Conservation (phyloP, 2,888 invertebrate genomes). For the Trachelus troglodyta region DNA sequence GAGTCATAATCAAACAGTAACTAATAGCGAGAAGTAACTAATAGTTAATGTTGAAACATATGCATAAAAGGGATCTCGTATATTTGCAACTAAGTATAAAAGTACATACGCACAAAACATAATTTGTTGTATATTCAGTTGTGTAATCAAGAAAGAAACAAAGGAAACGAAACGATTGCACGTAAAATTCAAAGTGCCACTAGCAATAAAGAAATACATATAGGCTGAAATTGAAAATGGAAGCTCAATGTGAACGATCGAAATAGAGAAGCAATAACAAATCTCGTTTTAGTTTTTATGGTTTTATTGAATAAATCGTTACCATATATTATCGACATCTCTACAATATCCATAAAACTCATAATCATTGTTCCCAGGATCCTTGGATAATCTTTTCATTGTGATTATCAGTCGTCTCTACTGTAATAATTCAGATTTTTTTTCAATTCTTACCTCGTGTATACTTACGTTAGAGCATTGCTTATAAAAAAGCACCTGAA, state of each 20-base stretch:
- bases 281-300: background rate
- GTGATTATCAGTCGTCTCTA: background rate
- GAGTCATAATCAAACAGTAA: background rate
- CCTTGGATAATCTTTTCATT: background rate
- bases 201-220: background rate
- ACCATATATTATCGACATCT: background rate
- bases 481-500: slow-evolving; percentile 22
- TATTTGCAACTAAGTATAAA: background rate
- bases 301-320: slow-evolving; percentile 24
- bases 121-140: background rate
- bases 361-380: background rate
- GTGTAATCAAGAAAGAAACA: slow-evolving; percentile 14
- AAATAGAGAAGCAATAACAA: slow-evolving; percentile 5
- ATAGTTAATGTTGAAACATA: background rate
- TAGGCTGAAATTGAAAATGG: background rate
- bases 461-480: slow-evolving; percentile 29
- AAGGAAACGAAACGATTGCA: slow-evolving; percentile 14
- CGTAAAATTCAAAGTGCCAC: background rate
- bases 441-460: background rate
- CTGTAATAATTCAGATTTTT: background rate
- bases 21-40: background rate
- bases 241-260: background rate
- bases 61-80: background rate
- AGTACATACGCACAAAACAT: background rate
- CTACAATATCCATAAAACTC: background rate